A percentile compares a stretch with the other conserved stretches of the same genome.
These are phyloP conservation scores for Lithophane ornitopus DNA, from an alignment of 2,888 invertebrate genomes.

Conservation along the genomic window DNA sequence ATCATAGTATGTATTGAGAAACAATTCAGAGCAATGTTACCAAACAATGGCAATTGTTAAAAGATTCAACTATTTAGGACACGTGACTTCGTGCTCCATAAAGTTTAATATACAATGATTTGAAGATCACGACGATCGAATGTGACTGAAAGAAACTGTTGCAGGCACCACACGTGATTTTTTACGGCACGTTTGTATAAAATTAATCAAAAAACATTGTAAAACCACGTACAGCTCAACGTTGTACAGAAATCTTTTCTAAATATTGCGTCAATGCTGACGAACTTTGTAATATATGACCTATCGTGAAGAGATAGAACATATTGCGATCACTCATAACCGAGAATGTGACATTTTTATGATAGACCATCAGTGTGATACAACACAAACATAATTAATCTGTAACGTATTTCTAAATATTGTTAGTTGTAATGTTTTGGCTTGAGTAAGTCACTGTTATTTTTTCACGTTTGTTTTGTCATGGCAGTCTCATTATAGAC, in stretches of 20 bases:
- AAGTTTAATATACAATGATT: constrained; percentile 59
- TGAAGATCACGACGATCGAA: constrained; percentile 61
- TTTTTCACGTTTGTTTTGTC: constrained; percentile 37
- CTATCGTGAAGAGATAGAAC: constrained; percentile 63
- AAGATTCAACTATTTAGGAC: constrained; percentile 62
- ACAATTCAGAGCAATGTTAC: constrained; percentile 66
- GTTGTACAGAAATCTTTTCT: constrained; percentile 53
- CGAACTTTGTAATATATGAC: constrained; percentile 62
- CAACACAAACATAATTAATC: constrained; percentile 47
- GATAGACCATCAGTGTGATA: constrained; percentile 49
- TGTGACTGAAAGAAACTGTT: constrained; percentile 44
- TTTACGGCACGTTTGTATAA: constrained; percentile 64
- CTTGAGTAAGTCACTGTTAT: constrained; percentile 49
- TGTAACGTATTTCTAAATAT: constrained; percentile 50
- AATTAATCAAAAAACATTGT: constrained; percentile 54
- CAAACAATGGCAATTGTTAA: constrained; percentile 75
- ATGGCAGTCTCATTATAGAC: constrained; percentile 16
- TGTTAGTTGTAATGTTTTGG: constrained; percentile 39
- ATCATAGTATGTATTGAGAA: constrained; percentile 65
- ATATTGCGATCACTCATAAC: constrained; percentile 52
- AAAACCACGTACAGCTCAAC: constrained; percentile 65
- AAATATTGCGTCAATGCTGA: constrained; percentile 67
- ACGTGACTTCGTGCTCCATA: constrained; percentile 67
- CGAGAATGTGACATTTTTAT: constrained; percentile 62
- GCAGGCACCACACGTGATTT: constrained; percentile 51